These are phyloP conservation scores for Drosophila murphyi DNA, from an alignment of 1,140 invertebrate genomes.

Conservation along the genomic window DNA sequence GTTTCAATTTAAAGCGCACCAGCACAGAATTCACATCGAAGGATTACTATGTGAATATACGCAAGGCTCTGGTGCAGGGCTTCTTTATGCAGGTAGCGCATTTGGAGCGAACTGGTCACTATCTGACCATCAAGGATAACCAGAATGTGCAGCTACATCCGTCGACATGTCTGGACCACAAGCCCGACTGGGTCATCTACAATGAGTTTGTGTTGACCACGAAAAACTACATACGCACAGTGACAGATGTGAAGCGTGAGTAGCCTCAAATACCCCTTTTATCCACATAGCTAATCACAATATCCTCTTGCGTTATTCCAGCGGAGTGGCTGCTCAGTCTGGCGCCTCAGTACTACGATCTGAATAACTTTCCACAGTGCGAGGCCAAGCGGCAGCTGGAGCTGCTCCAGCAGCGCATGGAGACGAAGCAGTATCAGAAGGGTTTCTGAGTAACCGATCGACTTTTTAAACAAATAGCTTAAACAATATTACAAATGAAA, in stretches of 20 bases:
- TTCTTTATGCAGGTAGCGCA: slow-evolving; percentile 99
- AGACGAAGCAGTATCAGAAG: slow-evolving; percentile 92
- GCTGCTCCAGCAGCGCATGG: slow-evolving; percentile 92
- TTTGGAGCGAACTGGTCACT: slow-evolving; percentile 97
- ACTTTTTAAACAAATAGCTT: slow-evolving; percentile 33
- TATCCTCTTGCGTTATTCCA: slow-evolving; percentile 78
- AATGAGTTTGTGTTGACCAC: slow-evolving; percentile 99
- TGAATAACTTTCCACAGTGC: slow-evolving; percentile 98
- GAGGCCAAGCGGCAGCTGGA: slow-evolving; percentile 98
- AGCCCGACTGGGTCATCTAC: slow-evolving; percentile 99
- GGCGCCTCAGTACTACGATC: slow-evolving; percentile 99
- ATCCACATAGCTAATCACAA: neutral
- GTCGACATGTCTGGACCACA: slow-evolving; percentile 99
- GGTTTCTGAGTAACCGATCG: slow-evolving; percentile 58
- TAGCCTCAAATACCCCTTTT: slow-evolving; percentile 45
- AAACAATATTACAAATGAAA: slow-evolving; percentile 20
- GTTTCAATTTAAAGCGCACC: slow-evolving; percentile 96
- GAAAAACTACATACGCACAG: slow-evolving; percentile 99
- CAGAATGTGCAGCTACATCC: slow-evolving; percentile 99
- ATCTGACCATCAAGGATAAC: slow-evolving; percentile 99
- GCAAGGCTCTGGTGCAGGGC: slow-evolving; percentile 98
- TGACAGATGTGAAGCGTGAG: slow-evolving; percentile 99
- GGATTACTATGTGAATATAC: slow-evolving; percentile 99
- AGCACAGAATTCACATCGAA: slow-evolving; percentile 99
- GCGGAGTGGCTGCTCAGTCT: slow-evolving; percentile 97